phyloP scores from a whole-genome alignment of 2,888 invertebrate species.

The Chesias legatella region DNA sequence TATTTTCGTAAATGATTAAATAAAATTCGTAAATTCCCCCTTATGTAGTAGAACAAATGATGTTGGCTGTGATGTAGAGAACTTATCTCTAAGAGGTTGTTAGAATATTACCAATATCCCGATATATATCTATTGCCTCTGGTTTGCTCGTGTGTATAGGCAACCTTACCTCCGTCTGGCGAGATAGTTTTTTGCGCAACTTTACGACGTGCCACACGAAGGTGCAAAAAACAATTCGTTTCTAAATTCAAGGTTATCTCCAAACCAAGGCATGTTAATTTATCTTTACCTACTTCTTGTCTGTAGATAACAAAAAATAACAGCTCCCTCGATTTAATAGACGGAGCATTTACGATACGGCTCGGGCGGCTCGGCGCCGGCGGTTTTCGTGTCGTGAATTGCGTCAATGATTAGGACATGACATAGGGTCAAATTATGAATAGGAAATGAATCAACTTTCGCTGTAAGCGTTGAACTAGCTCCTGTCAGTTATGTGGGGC shows the following conservation, averaged over 20 bases:
- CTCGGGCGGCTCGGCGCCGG: too few species aligned
- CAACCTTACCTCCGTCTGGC: too few species aligned
- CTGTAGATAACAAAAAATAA: background rate
- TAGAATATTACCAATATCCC: too few species aligned
- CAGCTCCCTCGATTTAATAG: constrained; percentile 4
- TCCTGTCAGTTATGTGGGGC: constrained; percentile 9
- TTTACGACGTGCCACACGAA: too few species aligned
- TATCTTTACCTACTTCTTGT: background rate
- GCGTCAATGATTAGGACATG: constrained; percentile 22
- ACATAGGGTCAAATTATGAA: constrained; percentile 27
- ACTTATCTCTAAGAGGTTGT: too few species aligned
- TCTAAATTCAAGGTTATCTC: constrained; percentile 3
- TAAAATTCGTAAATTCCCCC: too few species aligned
- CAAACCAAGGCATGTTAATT: constrained; percentile 1
- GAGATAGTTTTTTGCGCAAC: too few species aligned
- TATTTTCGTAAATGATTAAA: too few species aligned
- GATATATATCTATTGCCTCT: too few species aligned
- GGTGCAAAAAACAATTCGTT: constrained; percentile 2
- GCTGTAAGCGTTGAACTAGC: constrained; percentile 13
- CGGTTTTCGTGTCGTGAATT: constrained; percentile 14
- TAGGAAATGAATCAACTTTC: constrained; percentile 29
- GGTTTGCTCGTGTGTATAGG: too few species aligned
- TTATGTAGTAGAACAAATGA: too few species aligned
- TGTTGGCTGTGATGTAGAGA: too few species aligned
- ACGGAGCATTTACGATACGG: constrained; percentile 6